Percentiles rank a stretch among this genome's conserved stretches.
Conservation (phyloP, 2,888 invertebrate genomes). For the Trachelus stipa region DNA sequence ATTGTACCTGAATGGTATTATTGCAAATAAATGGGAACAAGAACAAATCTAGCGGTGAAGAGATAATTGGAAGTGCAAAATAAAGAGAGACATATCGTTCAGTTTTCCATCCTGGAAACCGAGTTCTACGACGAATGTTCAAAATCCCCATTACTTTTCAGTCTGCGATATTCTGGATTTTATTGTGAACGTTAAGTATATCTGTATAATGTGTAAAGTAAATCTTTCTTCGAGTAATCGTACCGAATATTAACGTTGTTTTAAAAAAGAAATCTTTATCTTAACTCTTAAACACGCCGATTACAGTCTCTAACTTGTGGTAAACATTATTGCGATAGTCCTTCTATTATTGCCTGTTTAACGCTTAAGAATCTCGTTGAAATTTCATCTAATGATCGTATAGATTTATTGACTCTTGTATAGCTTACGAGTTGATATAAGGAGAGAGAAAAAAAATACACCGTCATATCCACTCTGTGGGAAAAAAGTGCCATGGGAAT, state of each 20-base stretch:
- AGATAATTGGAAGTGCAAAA: conserved; percentile 5
- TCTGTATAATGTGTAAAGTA: conserved; percentile 54
- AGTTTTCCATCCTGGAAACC: conserved; percentile 24
- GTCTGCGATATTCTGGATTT: conserved; percentile 44
- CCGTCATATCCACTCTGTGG: conserved; percentile 37
- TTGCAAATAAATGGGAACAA: conserved; percentile 14
- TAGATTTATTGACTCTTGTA: conserved; percentile 34
- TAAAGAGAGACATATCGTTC: conserved; percentile 49
- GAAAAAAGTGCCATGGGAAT: conserved; percentile 13
- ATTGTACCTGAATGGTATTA: background rate
- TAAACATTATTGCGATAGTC: conserved; percentile 44
- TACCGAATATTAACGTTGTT: conserved; percentile 22
- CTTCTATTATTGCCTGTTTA: conserved; percentile 50
- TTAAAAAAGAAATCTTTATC: conserved; percentile 29
- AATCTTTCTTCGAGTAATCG: conserved; percentile 47
- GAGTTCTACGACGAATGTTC: background rate
- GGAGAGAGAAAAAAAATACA: conserved; percentile 27
- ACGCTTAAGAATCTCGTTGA: conserved; percentile 39
- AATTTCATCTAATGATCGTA: conserved; percentile 41
- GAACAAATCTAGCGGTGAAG: conserved; percentile 24
- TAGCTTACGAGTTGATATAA: conserved; percentile 33
- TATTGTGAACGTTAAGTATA: conserved; percentile 44
- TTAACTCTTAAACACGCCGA: conserved; percentile 40
- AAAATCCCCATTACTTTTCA: conserved; percentile 29
- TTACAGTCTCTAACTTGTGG: conserved; percentile 43